Base-by-base conservation (phyloP, 2,797 vertebrate species). In the Crax fasciolata region DNA sequence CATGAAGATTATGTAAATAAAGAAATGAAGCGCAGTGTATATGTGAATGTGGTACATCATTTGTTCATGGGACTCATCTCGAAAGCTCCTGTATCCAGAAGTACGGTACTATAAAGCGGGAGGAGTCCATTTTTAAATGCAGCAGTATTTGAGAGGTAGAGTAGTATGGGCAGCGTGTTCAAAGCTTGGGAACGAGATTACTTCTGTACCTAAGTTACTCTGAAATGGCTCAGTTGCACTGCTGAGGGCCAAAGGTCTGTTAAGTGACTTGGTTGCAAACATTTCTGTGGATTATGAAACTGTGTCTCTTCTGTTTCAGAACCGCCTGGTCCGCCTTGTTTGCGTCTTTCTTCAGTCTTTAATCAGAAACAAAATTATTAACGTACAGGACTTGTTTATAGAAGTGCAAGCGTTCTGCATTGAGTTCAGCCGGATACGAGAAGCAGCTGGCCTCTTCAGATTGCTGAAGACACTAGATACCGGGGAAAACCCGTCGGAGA, bases 361-460 rank as follows among this genome's bases (percentile, higher is more conserved):
- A 96, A 99, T 99, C 96, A 98, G 99, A 51, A 99, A 99, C 97
- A 99, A 99, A 97, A 99, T 99, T 94, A 99, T 99, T 82, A 99
- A 99, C 13, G 99, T 99, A 30, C 99, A 99, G 98, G 99, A 99
- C 98, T 99, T 99, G 68, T 99, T 99, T 97, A 99, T 99, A 95
- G 99, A 99, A 97, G 99, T 99, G 7, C 99, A 99, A 97, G 99
- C 99, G 6, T 99, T 99, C 97, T 99, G 99, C 84, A 99, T 99
- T 8, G 99, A 99, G 96, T 99, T 99, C 98, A 99, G 99, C 92
- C 99, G 99, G 83, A 99, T 99, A 96, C 98, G 99, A 8, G 99
- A 99, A 90, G 99, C 99, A 2, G 99, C 99, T 11, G 99, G 99
- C 20, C 99, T 99, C 12, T 99, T 99, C 97, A 98, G 99, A 57